Evolutionary conservation across 2,888 invertebrate species (phyloP), one percentile per base, ranked within the genome.

Genomic region (Gonocerus acuteangulatus): DNA sequence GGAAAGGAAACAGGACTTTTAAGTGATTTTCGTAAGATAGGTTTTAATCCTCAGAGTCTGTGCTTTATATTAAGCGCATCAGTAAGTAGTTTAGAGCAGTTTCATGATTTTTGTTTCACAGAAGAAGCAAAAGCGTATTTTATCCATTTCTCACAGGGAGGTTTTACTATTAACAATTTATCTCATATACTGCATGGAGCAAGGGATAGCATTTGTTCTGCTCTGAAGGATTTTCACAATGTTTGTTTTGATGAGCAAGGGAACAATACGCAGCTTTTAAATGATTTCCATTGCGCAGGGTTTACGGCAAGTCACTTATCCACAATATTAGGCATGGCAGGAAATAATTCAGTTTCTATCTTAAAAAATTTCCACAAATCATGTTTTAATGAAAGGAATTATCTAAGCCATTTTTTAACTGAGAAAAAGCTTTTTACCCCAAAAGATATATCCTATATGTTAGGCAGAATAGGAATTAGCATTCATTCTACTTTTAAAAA

Each of bases 61-160:
- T 48, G 48, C 21, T 21, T 13, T 48, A 23, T 48, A 22, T 22
- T 48, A n/a, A 48, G 48, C 22, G 48, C 21, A 22, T 11, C 48
- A 22, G 23, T n/a, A 3, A 22, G 22, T 23, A 22, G 19, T 13
- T 48, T 48, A 23, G 22, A 23, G 2, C 19, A 48, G 22, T 48
- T 48, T 23, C 48, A 48, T 48, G 48, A 48, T 48, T 48, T 48
- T 48, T 48, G 48, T 48, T 48, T 48, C 22, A n/a, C 13, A 23
- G 48, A n/a, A 48, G 48, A 48, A 48, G 22, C 48, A 22, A 48
- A 22, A 48, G 22, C 1, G 21, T 48, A 48, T 48, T 48, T 23
- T 4, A 48, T 11, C 9, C 22, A 48, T 48, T 48, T 48, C 22
- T 48, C 22, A 48, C 2, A 48, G 22, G 22, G 22, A 2, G 48